These are phyloP conservation scores for Centropus bengalensis DNA, from an alignment of 2,113 vertebrate species.

Conservation along the genomic window DNA sequence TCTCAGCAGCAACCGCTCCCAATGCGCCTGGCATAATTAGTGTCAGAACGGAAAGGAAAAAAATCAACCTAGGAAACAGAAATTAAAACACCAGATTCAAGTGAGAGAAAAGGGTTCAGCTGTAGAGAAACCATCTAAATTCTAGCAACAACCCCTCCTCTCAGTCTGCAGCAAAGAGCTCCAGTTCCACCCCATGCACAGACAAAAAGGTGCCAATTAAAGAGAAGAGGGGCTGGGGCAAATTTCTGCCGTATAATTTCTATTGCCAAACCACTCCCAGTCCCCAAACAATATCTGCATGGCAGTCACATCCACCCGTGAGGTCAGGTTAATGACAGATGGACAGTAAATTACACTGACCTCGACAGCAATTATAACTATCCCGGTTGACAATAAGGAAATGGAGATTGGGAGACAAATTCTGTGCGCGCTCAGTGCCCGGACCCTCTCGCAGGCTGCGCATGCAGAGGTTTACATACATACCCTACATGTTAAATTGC, in stretches of 20 bases:
- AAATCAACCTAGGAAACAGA: constrained; percentile 74
- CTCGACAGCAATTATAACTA: constrained; percentile 89
- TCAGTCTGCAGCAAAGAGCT: not conserved
- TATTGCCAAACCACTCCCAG: not conserved
- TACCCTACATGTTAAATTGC: not conserved
- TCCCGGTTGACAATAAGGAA: constrained; percentile 85
- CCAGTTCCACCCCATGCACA: not conserved
- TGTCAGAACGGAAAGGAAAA: constrained; percentile 74
- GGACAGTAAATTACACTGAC: constrained; percentile 87
- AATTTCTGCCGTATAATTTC: not conserved
- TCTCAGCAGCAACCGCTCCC: constrained; percentile 75
- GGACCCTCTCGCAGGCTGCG: not conserved
- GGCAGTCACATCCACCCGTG: constrained; percentile 83
- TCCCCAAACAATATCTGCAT: constrained; percentile 73
- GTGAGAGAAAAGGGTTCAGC: constrained; percentile 10
- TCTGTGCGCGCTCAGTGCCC: not conserved
- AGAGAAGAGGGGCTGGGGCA: constrained; percentile 7
- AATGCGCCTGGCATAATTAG: constrained; percentile 77
- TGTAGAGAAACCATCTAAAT: constrained; percentile 46
- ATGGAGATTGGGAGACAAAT: constrained; percentile 48
- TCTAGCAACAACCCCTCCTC: constrained; percentile 64
- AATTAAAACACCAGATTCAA: constrained; percentile 72
- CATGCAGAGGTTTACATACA: not conserved
- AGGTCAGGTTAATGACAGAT: constrained; percentile 83
- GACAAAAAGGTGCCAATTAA: constrained; percentile 15